These are phyloP conservation scores for Macrostomum cliftonense DNA, from an alignment of 2,888 invertebrate species.

Conservation along the genomic window DNA sequence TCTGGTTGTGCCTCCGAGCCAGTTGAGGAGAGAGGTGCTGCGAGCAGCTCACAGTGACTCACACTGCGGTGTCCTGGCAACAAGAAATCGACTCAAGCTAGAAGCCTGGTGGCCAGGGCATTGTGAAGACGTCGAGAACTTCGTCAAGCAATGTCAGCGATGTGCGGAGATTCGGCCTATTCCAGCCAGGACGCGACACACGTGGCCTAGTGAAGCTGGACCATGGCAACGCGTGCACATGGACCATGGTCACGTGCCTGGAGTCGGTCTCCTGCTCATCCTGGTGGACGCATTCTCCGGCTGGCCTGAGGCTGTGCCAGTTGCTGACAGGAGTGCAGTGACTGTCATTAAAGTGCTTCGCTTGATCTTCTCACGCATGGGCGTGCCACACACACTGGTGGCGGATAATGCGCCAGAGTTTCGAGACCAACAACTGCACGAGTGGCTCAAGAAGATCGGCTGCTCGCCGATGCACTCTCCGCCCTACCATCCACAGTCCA, in stretches of 20 bases:
- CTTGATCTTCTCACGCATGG: constrained; percentile 5
- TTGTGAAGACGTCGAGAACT: background rate
- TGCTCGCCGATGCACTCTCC: constrained; percentile 9
- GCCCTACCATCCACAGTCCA: constrained; percentile 7
- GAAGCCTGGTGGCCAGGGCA: constrained; percentile 5
- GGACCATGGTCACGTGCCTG: constrained; percentile 5
- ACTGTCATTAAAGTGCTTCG: constrained; percentile 3
- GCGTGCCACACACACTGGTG: constrained; percentile 5
- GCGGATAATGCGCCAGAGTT: constrained; percentile 9
- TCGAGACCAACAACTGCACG: constrained; percentile 1
- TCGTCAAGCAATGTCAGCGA: constrained; percentile 1
- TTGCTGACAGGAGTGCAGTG: background rate
- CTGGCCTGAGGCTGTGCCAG: constrained; percentile 3
- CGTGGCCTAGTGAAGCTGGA: background rate
- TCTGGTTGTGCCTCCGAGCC: background rate
- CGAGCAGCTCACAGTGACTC: constrained; percentile 1
- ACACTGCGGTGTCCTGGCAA: background rate
- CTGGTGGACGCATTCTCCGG: constrained; percentile 4
- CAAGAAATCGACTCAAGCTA: constrained; percentile 1
- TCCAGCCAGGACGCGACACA: background rate
- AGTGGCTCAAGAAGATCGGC: constrained; percentile 7
- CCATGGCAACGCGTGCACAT: constrained; percentile 4
- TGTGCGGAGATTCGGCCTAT: background rate
- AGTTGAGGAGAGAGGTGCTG: background rate
- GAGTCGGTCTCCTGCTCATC: constrained; percentile 1